These are phyloP conservation scores for Proctacanthus coquilletti DNA, from an alignment of 1,140 invertebrate genomes.

Conservation along the genomic window DNA sequence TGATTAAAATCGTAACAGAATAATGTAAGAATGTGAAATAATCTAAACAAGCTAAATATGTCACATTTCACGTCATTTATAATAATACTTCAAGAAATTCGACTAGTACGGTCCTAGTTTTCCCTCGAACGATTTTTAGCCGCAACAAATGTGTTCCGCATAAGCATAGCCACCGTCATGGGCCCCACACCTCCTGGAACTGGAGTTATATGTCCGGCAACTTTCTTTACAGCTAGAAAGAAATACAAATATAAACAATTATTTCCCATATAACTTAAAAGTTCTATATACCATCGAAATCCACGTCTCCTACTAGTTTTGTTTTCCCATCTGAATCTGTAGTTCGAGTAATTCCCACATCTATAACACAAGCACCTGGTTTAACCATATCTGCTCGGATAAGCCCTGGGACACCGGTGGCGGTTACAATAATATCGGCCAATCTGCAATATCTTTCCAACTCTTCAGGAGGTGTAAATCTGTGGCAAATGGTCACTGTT, in stretches of 20 bases:
- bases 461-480: conserved; percentile 64
- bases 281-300: conserved; percentile 52
- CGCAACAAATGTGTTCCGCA: conserved; percentile 66
- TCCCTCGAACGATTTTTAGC: conserved; percentile 40
- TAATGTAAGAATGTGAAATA: too few relatives aligned
- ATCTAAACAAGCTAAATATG: too few relatives aligned
- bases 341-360: conserved; percentile 71
- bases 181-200: conserved; percentile 82
- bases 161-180: conserved; percentile 79
- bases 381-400: conserved; percentile 78
- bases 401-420: conserved; percentile 62
- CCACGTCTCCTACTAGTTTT: conserved; percentile 75
- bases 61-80: too few relatives aligned
- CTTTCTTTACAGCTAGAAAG: conserved; percentile 48
- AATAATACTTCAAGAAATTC: too few relatives aligned
- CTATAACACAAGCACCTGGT: conserved; percentile 72
- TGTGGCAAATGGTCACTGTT: conserved; percentile 76
- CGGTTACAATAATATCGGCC: conserved; percentile 72
- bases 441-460: conserved; percentile 47
- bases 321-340: conserved; percentile 45
- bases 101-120: too few relatives aligned
- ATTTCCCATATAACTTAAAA: too few relatives aligned
- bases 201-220: conserved; percentile 67
- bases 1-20: too few relatives aligned
- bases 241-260: conserved; percentile 9